phyloP scores from a whole-genome alignment of 1,140 invertebrate genomes.

The Harpegnathos saltator region DNA sequence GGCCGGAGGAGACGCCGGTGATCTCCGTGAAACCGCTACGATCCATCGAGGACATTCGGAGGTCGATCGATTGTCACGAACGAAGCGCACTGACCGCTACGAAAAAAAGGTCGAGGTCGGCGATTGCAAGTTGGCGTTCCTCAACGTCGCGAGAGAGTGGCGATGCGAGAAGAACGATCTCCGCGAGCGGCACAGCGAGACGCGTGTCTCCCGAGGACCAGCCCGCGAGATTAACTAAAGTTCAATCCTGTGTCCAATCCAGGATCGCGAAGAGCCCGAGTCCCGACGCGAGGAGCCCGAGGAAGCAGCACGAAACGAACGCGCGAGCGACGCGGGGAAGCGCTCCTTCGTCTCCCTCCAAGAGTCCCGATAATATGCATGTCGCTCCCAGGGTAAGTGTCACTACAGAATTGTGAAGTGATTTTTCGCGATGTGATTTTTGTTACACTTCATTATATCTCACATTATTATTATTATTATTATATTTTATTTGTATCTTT shows the following conservation, averaged over 20 bases:
- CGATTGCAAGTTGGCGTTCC: constrained; percentile 62
- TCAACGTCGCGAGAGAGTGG: constrained; percentile 8
- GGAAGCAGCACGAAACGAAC: constrained; percentile 57
- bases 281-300: constrained; percentile 62
- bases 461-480: no score
- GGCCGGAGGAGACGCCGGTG: neutral
- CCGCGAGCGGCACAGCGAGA: neutral
- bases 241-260: constrained; percentile 63
- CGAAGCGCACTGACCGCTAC: neutral
- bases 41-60: constrained; percentile 76
- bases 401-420: neutral
- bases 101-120: constrained; percentile 37
- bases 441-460: neutral
- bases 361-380: constrained; percentile 67
- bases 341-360: constrained; percentile 69
- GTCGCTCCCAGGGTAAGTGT: constrained; percentile 67
- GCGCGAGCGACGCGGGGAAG: constrained; percentile 62
- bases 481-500: no score
- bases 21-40: constrained; percentile 62
- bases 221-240: constrained; percentile 60
- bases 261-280: constrained; percentile 75
- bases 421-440: neutral
- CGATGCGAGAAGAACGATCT: constrained; percentile 7
- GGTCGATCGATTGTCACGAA: constrained; percentile 64
- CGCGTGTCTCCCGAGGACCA: constrained; percentile 3